Base-by-base conservation (phyloP, 2,113 vertebrate genomes). In the Sardina pilchardus region DNA sequence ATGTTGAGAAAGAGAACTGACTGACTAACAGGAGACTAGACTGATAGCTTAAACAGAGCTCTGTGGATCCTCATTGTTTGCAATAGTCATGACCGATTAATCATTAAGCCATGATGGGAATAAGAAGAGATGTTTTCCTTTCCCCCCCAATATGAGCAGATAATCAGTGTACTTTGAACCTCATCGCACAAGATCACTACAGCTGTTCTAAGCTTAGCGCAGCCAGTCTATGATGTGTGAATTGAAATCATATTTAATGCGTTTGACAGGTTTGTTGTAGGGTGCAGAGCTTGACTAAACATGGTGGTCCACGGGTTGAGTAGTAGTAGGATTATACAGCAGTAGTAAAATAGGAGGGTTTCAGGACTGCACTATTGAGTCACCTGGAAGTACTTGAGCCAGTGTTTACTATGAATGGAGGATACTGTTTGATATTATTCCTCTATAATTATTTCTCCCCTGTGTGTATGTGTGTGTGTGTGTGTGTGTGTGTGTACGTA, bases 401-500 rank as follows among this genome's bases (percentile, higher is more conserved):
- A 50, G 48, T 50, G 48, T 14, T 50, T 50, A 50, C 5, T 24
- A 59, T 59, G 21, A 24, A 59, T 24, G 19, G 53, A 59, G 19
- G 19, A 24, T 24, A 59, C 50, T 19, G 24, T 67, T 67, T 34
- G 30, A 14, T 30, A 2, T 71, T 71, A 71, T 34, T 71, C 63
- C 30, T 34, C 14, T 30, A 71, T 30, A 30, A 71, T 30, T 16
- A 30, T 71, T 71, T 71, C 26, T 71, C 12, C 14, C 26, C 85
- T 12, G 24, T 85, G 17, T 81, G 19, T 80, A n/a, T 81, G n/a
- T 89, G 24, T 89, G 42, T 67, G 53, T 85, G 24, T 85, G 17
- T 81, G 19, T 80, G 30, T 81, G n/a, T 89, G 24, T 89, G 42
- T 67, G 53, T 45, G 42, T 84, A 12, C 87, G 81, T 88, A 45